These are phyloP conservation scores for Parazoanthus darwini DNA, from an alignment of 92 coral and sea anemone species.

Conservation along the genomic window DNA sequence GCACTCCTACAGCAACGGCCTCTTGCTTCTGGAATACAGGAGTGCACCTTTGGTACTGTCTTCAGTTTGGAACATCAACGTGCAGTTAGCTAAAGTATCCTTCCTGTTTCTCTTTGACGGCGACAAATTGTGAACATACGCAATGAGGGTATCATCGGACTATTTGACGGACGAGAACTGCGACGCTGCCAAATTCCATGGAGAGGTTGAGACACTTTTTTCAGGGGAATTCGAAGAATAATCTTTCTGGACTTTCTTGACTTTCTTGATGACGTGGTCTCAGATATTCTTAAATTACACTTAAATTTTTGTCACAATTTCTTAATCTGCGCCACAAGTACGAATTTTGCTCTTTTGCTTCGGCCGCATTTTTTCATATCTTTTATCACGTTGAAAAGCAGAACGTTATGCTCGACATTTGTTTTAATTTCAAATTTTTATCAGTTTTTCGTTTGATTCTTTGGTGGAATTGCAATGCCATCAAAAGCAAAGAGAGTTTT, in stretches of 20 bases:
- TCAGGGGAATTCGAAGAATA: constrained; percentile 29
- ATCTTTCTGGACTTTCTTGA: background rate
- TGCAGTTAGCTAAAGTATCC: constrained; percentile 52
- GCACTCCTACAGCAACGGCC: constrained; percentile 51
- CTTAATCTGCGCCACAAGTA: constrained; percentile 7
- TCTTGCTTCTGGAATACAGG: constrained; percentile 42
- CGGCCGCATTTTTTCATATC: constrained; percentile 6
- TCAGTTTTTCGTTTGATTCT: too few species aligned
- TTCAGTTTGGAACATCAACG: constrained; percentile 56
- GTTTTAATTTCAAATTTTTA: too few species aligned
- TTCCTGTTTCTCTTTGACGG: background rate
- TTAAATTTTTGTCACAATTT: constrained; percentile 9
- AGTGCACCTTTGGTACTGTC: constrained; percentile 42
- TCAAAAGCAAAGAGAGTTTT: too few species aligned
- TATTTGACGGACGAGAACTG: constrained; percentile 32
- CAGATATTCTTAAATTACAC: constrained; percentile 15
- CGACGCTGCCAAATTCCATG: constrained; percentile 31
- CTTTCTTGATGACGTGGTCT: constrained; percentile 32
- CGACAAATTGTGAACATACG: too few species aligned
- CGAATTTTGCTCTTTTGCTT: constrained; percentile 19
- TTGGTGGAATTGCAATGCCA: too few species aligned
- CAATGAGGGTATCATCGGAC: constrained; percentile 18
- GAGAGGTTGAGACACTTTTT: constrained; percentile 32
- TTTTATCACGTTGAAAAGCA: constrained; percentile 28
- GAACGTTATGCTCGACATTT: background rate